phyloP scores from a whole-genome alignment of 2,797 vertebrate genomes.

The Halcyon leucocephala region DNA sequence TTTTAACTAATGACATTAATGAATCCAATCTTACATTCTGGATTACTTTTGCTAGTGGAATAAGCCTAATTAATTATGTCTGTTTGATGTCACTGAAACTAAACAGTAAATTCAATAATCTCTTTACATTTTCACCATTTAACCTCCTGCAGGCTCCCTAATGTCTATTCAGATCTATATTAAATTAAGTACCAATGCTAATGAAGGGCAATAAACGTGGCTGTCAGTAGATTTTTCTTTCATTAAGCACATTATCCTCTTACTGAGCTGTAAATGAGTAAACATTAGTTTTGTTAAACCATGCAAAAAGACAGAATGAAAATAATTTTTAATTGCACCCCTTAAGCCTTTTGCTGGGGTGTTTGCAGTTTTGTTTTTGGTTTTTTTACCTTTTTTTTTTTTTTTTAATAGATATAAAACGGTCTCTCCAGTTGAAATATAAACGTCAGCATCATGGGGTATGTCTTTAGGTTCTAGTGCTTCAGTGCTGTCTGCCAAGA shows the following conservation, averaged over 20 bases:
- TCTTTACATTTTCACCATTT: constrained; percentile 87
- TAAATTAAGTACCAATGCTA: constrained; percentile 89
- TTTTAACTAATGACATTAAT: constrained; percentile 51
- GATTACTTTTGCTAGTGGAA: constrained; percentile 71
- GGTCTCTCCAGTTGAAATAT: constrained; percentile 72
- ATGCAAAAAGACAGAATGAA: constrained; percentile 81
- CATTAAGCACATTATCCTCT: constrained; percentile 89
- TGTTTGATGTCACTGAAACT: constrained; percentile 84
- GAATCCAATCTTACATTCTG: constrained; percentile 64
- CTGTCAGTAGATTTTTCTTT: constrained; percentile 89
- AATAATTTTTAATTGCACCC: constrained; percentile 79
- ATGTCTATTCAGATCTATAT: constrained; percentile 89
- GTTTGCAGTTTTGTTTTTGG: neutral
- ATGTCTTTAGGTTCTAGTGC: constrained; percentile 68
- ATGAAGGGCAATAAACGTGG: constrained; percentile 88
- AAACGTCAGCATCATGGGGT: constrained; percentile 70
- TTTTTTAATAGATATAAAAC: constrained; percentile 75
- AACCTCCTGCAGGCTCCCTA: constrained; percentile 88
- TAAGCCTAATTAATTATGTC: constrained; percentile 81
- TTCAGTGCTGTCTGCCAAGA: constrained; percentile 76
- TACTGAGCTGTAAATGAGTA: constrained; percentile 86
- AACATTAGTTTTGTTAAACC: constrained; percentile 86
- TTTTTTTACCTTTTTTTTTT: constrained; percentile 71
- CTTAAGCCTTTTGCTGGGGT: constrained; percentile 64
- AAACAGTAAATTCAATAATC: constrained; percentile 88